phyloP scores from a whole-genome alignment of 2,113 vertebrate genomes.

The Rhineura floridana region DNA sequence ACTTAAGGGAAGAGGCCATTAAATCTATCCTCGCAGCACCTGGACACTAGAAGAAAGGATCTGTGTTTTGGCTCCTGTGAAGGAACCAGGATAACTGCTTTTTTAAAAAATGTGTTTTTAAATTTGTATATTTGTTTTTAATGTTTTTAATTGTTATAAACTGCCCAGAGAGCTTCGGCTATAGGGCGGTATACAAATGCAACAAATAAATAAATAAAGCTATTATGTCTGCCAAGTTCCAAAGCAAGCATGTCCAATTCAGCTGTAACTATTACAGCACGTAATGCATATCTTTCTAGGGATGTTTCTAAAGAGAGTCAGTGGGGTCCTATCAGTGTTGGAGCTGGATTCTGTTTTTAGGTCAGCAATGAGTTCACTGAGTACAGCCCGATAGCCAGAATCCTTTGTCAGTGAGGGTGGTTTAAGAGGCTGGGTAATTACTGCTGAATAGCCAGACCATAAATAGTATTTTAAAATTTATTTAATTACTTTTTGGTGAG shows the following conservation, averaged over 20 bases:
- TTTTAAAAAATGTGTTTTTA: too few species aligned
- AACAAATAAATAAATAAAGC: too few species aligned
- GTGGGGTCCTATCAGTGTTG: background rate
- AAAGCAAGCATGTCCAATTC: background rate
- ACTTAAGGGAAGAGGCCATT: background rate
- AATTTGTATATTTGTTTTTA: too few species aligned
- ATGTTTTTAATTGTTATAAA: too few species aligned
- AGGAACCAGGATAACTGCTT: background rate
- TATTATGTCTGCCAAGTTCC: background rate
- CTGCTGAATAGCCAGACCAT: background rate
- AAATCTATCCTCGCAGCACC: background rate
- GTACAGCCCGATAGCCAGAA: background rate
- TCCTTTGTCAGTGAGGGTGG: background rate
- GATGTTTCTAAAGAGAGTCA: background rate
- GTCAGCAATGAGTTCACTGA: background rate
- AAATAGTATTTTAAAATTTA: background rate
- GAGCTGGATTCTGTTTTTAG: background rate
- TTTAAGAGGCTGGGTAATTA: background rate
- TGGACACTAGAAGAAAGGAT: background rate
- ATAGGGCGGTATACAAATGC: too few species aligned
- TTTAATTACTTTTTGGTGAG: background rate
- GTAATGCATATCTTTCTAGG: background rate
- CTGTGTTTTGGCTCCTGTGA: background rate
- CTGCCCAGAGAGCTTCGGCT: too few species aligned
- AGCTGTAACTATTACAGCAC: background rate